These are phyloP conservation scores for Spilosoma lubricipeda DNA, from an alignment of 2,888 invertebrate genomes.

Conservation along the genomic window DNA sequence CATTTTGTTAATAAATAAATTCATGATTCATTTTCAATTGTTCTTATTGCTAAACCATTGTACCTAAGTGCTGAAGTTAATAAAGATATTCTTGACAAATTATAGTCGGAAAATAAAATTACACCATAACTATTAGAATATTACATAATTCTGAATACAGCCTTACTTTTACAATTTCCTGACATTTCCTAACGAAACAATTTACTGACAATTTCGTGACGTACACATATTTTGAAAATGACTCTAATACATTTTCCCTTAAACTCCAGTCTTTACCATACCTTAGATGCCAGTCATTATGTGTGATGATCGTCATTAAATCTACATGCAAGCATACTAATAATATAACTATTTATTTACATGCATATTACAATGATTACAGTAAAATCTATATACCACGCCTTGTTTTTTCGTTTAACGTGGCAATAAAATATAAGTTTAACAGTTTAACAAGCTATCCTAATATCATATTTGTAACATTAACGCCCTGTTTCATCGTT, in stretches of 20 bases:
- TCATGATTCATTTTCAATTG: too few relatives aligned
- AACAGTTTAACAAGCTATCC: background rate
- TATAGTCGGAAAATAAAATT: too few relatives aligned
- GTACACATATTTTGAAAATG: conserved; percentile 7
- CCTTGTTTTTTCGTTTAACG: background rate
- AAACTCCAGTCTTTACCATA: too few relatives aligned
- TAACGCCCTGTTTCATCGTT: too few relatives aligned
- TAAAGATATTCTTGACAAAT: too few relatives aligned
- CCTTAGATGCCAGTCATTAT: background rate
- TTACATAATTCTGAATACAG: background rate
- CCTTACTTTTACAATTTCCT: background rate
- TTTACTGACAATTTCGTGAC: conserved; percentile 39
- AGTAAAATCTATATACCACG: background rate
- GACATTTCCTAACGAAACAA: conserved; percentile 22
- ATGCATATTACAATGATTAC: background rate
- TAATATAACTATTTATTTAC: background rate
- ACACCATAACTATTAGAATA: background rate
- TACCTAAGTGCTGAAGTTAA: too few relatives aligned
- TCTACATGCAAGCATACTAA: background rate
- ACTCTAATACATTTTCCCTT: background rate
- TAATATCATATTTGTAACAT: background rate
- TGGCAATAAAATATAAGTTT: background rate
- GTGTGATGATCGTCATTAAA: background rate
- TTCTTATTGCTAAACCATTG: too few relatives aligned
- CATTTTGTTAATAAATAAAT: too few relatives aligned